Evolutionary conservation across 1,140 invertebrate genomes (phyloP).

Genomic region (Sminthurides bifidus): DNA sequence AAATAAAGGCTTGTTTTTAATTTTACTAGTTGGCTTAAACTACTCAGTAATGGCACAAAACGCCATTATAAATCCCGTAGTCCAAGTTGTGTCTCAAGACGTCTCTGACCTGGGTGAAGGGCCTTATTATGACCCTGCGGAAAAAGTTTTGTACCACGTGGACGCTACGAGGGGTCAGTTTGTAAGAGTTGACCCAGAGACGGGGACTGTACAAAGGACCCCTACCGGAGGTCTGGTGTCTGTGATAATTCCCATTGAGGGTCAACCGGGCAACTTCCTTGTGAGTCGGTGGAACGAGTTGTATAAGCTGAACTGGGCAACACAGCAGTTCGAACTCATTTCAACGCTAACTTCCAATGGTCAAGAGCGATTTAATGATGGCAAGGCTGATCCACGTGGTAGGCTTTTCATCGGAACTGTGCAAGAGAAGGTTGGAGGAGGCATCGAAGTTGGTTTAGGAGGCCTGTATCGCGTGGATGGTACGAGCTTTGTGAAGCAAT

Average conservation of each 20-base stretch:
- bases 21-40: too few relatives aligned
- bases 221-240: not conserved
- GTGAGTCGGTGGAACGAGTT: constrained; percentile 3
- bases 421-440: not conserved
- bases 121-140: constrained; percentile 2
- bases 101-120: constrained; percentile 11
- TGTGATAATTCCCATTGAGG: constrained; percentile 7
- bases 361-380: constrained; percentile 16
- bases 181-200: constrained; percentile 2
- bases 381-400: constrained; percentile 9
- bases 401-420: constrained; percentile 16
- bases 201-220: not conserved
- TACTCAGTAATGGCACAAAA: too few relatives aligned
- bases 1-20: too few relatives aligned
- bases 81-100: not conserved
- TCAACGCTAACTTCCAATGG: constrained; percentile 1
- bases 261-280: constrained; percentile 6
- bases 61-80: too few relatives aligned
- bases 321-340: not conserved
- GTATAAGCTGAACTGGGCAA: constrained; percentile 4
- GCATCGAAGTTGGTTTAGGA: not conserved
- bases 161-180: constrained; percentile 1
- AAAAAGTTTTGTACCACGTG: constrained; percentile 10
- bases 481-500: not conserved
- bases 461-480: constrained; percentile 8